These are phyloP conservation scores for Prunella strophiata DNA, from an alignment of 2,797 vertebrate species.

Conservation along the genomic window DNA sequence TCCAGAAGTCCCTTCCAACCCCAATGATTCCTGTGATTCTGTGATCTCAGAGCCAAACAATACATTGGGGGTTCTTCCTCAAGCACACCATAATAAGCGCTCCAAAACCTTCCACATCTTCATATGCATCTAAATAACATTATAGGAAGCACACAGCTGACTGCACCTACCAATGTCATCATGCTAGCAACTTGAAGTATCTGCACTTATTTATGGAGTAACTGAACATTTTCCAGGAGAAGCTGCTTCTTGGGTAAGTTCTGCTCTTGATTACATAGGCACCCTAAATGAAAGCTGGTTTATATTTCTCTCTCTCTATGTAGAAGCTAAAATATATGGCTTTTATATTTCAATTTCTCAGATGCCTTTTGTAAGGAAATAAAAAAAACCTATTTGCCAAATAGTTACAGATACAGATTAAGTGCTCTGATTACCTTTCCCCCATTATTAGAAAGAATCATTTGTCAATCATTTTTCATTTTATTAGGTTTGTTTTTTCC, in stretches of 20 bases:
- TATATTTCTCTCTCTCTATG: not conserved
- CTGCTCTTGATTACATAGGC: not conserved
- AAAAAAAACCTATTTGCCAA: not conserved
- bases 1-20: not conserved
- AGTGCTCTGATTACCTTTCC: not conserved
- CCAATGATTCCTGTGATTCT: not conserved
- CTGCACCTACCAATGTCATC: not conserved
- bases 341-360: constrained; percentile 2
- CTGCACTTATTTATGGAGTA: not conserved
- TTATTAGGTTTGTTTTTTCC: not conserved
- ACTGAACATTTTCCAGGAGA: not conserved
- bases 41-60: not conserved
- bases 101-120: not conserved
- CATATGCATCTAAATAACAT: not conserved
- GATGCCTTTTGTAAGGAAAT: not conserved
- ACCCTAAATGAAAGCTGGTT: not conserved
- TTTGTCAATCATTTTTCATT: not conserved
- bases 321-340: not conserved
- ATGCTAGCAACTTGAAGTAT: not conserved
- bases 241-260: not conserved
- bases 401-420: not conserved
- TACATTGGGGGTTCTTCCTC: not conserved
- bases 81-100: not conserved
- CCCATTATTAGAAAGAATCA: not conserved
- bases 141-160: not conserved